Evolutionary conservation across 2,888 invertebrate genomes (phyloP).

Genomic region (Drosophila prostipennis): DNA sequence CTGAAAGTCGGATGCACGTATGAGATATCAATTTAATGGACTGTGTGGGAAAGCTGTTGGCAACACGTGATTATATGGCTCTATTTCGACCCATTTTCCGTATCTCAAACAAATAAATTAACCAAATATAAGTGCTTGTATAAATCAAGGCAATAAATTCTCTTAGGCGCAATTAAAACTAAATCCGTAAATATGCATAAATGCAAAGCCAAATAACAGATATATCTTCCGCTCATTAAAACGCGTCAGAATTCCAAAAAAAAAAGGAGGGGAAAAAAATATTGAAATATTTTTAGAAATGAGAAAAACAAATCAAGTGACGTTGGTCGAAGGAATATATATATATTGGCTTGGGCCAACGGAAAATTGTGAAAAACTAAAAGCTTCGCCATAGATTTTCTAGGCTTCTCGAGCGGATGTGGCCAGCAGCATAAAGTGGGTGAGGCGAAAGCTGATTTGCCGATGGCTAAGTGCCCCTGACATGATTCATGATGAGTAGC

Average conservation of each 20-base stretch:
- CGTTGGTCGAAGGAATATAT: constrained; percentile 22
- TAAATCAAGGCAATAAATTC: constrained; percentile 30
- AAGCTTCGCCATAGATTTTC: constrained; percentile 32
- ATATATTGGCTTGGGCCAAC: constrained; percentile 1
- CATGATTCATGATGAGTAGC: constrained; percentile 52
- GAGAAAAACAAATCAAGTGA: constrained; percentile 37
- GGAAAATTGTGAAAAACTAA: constrained; percentile 45
- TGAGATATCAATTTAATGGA: constrained; percentile 41
- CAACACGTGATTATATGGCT: constrained; percentile 66
- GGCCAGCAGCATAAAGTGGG: constrained; percentile 34
- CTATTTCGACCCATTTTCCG: constrained; percentile 36
- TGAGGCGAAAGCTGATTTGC: constrained; percentile 30
- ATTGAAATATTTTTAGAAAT: constrained; percentile 48
- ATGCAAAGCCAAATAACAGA: constrained; percentile 25
- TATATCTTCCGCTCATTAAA: constrained; percentile 60
- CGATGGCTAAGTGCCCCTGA: constrained; percentile 62
- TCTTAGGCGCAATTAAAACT: constrained; percentile 16
- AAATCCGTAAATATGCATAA: constrained; percentile 32
- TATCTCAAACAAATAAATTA: constrained; percentile 30
- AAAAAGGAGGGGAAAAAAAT: constrained; percentile 1
- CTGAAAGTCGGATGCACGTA: constrained; percentile 13
- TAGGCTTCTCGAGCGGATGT: constrained; percentile 38
- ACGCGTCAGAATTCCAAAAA: constrained; percentile 63
- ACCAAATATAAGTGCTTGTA: constrained; percentile 12
- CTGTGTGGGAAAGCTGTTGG: constrained; percentile 39